Evolutionary conservation across 2,113 vertebrate species (phyloP), one percentile per base, ranked within the genome.

Genomic region (Takifugu bimaculatus): DNA sequence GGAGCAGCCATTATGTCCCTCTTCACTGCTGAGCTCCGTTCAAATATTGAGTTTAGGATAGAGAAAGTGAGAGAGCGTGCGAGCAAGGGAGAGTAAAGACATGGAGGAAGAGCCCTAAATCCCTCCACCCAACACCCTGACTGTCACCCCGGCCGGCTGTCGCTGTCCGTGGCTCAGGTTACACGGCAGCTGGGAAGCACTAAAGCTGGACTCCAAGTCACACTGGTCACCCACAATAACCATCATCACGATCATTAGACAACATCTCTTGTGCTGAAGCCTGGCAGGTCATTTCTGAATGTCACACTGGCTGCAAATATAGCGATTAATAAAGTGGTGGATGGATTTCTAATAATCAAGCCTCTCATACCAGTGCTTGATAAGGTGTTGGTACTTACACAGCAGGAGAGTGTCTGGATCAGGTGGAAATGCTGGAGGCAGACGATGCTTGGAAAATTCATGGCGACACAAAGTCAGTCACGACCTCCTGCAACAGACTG

Each of bases 171-270:
- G 69, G 83, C 80, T 92, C 90, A 48, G 75, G 77, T 92, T 92
- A 84, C 91, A 91, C 57, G 77, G 81, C 85, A 86, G 84, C 86
- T 84, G 80, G 53, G 79, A 78, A 26, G 53, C 50, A 58, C 77
- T 86, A 85, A 88, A 50, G 72, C 75, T 70, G 80, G 75, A 83
- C 80, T 85, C 88, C 77, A 87, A 89, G 80, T 87, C 84, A 77
- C 75, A 85, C 70, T 79, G 52, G 75, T 74, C 78, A 75, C 59
- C 42, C 60, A 73, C 72, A 82, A 86, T 87, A 85, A 84, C 79
- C 72, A 82, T 85, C 54, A 85, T 79, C 64, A 67, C 50, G 60
- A 71, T 82, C 65, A 79, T 84, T 84, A 80, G 57, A 42, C 57
- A 53, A 52, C 55, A 64, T 32, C 53, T 54, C 57, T 20, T 63